Evolutionary conservation across 2,113 vertebrate genomes (phyloP).

Genomic region (Glareola pratincola): DNA sequence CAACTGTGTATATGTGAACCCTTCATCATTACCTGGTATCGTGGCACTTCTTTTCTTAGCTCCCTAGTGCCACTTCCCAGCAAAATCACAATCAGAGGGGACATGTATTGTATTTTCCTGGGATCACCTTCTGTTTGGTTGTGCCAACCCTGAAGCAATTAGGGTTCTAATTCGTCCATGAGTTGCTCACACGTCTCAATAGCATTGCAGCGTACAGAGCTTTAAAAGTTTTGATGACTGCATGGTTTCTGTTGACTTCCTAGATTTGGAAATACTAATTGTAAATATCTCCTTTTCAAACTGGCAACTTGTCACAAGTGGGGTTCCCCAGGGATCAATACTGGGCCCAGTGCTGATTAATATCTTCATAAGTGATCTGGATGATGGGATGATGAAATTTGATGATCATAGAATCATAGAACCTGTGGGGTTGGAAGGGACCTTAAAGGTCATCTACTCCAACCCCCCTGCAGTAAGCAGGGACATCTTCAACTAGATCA

Average conservation of each 20-base stretch:
- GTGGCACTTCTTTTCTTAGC: neutral
- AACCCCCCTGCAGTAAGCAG: too few relatives aligned
- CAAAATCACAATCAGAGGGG: neutral
- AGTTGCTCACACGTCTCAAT: neutral
- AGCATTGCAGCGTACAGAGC: neutral
- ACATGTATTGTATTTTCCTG: rapidly evolving
- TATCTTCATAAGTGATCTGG: too few relatives aligned
- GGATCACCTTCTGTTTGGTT: neutral
- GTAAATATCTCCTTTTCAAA: neutral
- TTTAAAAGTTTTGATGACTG: neutral
- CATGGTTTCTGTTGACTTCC: neutral
- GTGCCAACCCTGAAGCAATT: neutral
- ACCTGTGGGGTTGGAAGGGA: too few relatives aligned
- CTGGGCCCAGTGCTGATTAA: too few relatives aligned
- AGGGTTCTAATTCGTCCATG: neutral
- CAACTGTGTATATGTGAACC: neutral
- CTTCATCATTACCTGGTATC: neutral
- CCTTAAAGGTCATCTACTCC: too few relatives aligned
- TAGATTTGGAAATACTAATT: neutral
- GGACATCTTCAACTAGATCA: too few relatives aligned
- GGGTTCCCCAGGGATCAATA: too few relatives aligned
- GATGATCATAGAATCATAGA: too few relatives aligned
- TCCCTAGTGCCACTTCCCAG: neutral
- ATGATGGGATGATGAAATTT: too few relatives aligned
- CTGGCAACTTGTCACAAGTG: too few relatives aligned